Conservation (phyloP, 1,140 invertebrate species). For the Trichonephila clavipes region DNA sequence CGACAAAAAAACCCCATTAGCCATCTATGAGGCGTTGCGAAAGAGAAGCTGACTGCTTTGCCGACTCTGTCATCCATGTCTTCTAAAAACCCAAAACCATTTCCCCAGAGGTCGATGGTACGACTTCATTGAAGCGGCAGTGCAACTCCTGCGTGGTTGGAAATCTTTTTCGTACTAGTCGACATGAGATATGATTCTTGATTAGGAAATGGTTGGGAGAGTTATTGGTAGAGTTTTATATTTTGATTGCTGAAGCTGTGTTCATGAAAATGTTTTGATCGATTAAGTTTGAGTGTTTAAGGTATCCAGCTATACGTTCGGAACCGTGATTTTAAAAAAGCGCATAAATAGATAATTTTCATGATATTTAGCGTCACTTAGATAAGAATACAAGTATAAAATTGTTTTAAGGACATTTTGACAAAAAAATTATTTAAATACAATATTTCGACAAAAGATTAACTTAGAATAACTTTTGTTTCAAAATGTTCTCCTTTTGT, state of each 20-base stretch:
- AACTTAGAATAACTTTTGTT: no score
- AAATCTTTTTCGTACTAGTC: neutral
- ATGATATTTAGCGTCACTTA: no score
- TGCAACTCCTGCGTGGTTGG: neutral
- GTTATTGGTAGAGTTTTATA: neutral
- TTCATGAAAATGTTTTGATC: no score
- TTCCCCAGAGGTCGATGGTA: neutral
- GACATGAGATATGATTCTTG: neutral
- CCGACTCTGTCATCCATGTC: constrained; percentile 34
- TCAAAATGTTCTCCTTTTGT: no score
- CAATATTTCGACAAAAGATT: no score
- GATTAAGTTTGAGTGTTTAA: no score
- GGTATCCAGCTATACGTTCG: no score
- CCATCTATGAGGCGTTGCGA: constrained; percentile 38
- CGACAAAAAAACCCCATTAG: constrained; percentile 31
- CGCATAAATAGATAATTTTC: no score
- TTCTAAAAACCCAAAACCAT: constrained; percentile 23
- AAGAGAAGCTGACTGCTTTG: neutral
- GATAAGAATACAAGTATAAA: no score
- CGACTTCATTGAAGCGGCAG: constrained; percentile 34
- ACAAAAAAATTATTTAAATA: no score
- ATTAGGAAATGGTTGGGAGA: neutral
- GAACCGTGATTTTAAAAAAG: no score
- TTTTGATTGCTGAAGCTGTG: neutral
- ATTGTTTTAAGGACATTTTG: no score